Conservation (phyloP, 2,888 invertebrate genomes). For the Petrolisthes manimaculis region DNA sequence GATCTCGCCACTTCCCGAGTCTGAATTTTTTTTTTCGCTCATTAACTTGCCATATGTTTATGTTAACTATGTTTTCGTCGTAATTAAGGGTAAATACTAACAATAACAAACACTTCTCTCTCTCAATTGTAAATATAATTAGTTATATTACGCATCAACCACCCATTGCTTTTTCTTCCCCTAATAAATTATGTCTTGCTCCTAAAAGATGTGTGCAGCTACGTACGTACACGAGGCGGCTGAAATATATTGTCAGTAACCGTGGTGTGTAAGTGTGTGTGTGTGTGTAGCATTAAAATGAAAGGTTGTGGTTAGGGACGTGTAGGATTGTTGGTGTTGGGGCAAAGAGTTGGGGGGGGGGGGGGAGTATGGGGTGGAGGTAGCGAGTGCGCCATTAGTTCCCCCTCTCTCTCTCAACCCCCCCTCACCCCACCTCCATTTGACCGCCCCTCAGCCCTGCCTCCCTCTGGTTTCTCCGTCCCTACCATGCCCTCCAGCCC, state of each 20-base stretch:
- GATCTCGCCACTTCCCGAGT: no score
- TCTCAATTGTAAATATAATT: no score
- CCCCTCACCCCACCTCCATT: not conserved
- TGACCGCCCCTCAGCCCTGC: not conserved
- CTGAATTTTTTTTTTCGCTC: no score
- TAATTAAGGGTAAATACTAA: no score
- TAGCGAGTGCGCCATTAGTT: not conserved
- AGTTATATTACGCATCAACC: no score
- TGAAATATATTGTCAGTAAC: not conserved
- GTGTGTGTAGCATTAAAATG: not conserved
- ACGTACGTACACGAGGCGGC: no score
- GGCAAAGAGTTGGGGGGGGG: conserved; percentile 4
- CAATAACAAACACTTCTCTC: no score
- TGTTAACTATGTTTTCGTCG: no score
- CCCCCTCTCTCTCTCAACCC: not conserved
- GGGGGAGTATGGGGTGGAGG: not conserved
- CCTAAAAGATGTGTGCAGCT: no score
- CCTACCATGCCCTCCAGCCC: not conserved
- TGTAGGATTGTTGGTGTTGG: not conserved
- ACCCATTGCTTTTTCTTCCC: no score
- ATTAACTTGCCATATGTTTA: no score
- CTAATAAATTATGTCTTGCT: no score
- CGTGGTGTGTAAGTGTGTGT: not conserved
- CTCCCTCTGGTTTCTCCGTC: not conserved
- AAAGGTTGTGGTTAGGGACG: conserved; percentile 1